These are phyloP conservation scores for Lasioglossum calceatum DNA, from an alignment of 2,888 invertebrate species.

Conservation along the genomic window DNA sequence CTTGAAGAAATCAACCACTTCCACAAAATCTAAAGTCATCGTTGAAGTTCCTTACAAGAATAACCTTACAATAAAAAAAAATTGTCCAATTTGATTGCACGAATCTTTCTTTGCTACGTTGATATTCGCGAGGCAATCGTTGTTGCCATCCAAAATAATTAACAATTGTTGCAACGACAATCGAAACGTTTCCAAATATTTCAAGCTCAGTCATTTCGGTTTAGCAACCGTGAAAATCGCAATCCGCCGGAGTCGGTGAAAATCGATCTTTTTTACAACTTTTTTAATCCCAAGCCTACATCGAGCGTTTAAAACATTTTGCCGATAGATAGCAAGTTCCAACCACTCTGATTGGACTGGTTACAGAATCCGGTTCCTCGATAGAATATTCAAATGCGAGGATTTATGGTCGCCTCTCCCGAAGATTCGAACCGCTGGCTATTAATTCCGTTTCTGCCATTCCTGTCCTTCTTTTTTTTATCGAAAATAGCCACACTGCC, in stretches of 20 bases:
- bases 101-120: too few species aligned
- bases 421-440: background rate
- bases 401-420: background rate
- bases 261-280: background rate
- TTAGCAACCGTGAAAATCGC: background rate
- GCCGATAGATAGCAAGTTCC: background rate
- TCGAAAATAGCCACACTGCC: background rate
- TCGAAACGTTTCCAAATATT: background rate
- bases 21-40: too few species aligned
- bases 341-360: background rate
- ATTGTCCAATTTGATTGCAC: too few species aligned
- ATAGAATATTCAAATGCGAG: slow-evolving; percentile 6
- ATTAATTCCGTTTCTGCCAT: background rate
- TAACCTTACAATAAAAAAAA: too few species aligned
- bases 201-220: background rate
- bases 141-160: too few species aligned
- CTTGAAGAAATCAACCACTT: too few species aligned
- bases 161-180: background rate
- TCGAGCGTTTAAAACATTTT: background rate
- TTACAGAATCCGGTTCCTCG: background rate
- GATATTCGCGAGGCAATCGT: too few species aligned
- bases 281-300: background rate
- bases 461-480: background rate
- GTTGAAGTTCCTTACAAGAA: too few species aligned
- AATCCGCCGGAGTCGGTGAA: background rate